A percentile compares a stretch with the other conserved stretches of the same genome.
Conservation (phyloP, 2,797 vertebrate species). For the Crypturellus tataupa region DNA sequence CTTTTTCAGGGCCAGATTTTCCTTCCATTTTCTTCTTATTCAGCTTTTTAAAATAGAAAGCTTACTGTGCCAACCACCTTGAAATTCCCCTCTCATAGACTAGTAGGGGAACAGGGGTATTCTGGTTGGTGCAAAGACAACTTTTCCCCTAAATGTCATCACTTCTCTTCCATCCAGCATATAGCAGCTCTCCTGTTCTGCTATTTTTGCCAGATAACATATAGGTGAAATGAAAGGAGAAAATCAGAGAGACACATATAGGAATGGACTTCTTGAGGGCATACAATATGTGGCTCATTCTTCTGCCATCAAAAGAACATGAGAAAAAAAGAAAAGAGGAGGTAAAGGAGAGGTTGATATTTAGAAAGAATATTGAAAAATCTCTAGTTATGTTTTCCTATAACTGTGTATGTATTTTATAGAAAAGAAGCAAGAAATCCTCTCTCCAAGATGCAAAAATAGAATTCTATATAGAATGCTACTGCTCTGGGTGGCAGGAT, state of each 20-base stretch:
- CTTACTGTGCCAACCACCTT: background rate
- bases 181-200: background rate
- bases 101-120: background rate
- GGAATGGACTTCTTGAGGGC: background rate
- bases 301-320: background rate
- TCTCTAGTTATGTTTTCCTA: background rate
- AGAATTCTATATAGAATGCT: background rate
- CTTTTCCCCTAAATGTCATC: background rate
- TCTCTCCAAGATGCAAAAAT: background rate
- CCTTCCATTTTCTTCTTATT: background rate
- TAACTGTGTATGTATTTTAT: background rate
- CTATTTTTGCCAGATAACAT: background rate
- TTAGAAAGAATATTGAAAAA: background rate
- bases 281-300: background rate
- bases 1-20: background rate
- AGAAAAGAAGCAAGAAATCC: background rate
- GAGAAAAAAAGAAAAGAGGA: background rate
- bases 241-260: rapidly evolving
- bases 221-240: background rate
- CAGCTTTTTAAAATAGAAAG: background rate
- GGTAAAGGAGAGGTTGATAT: background rate
- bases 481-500: background rate
- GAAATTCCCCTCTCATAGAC: background rate
- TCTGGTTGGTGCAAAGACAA: background rate
- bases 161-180: background rate